A percentile compares a stretch with the other conserved stretches of the same genome.
These are phyloP conservation scores for Meriones unguiculatus DNA, from an alignment of 2,113 vertebrate genomes.

Conservation along the genomic window DNA sequence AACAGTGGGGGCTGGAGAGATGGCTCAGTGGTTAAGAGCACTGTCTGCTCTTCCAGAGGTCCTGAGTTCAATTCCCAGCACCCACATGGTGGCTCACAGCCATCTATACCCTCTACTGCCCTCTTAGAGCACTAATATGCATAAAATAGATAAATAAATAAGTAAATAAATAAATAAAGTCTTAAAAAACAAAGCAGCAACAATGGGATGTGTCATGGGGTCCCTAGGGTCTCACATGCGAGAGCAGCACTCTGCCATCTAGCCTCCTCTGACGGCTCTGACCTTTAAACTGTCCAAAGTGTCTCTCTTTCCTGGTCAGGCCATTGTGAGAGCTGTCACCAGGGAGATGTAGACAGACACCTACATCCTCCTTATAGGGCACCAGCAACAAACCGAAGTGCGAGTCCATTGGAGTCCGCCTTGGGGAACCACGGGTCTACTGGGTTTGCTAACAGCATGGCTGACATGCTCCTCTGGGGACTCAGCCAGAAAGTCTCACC, in stretches of 20 bases:
- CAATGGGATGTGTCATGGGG: background rate
- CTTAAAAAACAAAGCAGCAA: background rate
- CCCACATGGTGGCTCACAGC: no score
- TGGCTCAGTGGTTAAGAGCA: no score
- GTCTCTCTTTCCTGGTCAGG: background rate
- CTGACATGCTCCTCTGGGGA: background rate
- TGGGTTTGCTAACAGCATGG: background rate
- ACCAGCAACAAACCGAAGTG: background rate
- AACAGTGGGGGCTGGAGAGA: no score
- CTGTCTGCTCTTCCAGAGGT: no score
- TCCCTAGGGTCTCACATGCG: background rate
- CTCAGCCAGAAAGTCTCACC: background rate
- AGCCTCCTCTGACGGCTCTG: background rate
- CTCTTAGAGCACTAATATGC: no score
- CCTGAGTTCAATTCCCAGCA: no score
- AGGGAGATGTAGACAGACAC: background rate
- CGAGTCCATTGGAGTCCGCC: background rate
- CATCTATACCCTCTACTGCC: no score
- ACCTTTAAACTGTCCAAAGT: background rate
- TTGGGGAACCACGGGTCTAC: background rate
- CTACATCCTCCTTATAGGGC: background rate
- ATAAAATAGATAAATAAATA: no score
- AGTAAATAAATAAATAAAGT: background rate
- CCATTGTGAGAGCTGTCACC: background rate
- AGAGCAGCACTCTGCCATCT: background rate